These are phyloP conservation scores for Neopelma chrysocephalum DNA, from an alignment of 2,797 vertebrate genomes.

Conservation along the genomic window DNA sequence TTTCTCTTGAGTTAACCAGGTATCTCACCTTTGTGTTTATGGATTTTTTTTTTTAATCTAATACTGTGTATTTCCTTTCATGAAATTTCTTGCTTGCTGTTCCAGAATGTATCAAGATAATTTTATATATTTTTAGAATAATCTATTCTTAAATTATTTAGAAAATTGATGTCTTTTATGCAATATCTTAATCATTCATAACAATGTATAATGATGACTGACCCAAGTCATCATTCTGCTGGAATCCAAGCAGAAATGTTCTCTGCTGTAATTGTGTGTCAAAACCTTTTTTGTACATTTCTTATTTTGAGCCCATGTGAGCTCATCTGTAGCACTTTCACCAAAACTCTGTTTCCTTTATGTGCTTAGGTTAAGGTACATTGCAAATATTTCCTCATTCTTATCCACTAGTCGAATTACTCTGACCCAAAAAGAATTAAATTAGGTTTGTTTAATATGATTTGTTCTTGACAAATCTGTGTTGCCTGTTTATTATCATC, in stretches of 20 bases:
- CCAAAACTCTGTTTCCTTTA: neutral
- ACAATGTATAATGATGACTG: neutral
- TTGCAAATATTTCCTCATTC: slow-evolving; percentile 1
- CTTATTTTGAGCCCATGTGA: neutral
- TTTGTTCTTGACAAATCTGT: slow-evolving; percentile 28
- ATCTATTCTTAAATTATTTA: neutral
- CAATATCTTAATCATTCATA: neutral
- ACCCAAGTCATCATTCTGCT: neutral
- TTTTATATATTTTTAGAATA: neutral
- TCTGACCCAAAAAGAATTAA: neutral
- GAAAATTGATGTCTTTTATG: neutral
- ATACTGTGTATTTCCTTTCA: neutral
- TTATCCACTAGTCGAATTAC: neutral
- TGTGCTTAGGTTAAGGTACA: neutral
- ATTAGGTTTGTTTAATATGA: neutral
- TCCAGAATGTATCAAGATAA: neutral
- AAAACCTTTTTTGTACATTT: neutral
- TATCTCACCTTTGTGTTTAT: neutral
- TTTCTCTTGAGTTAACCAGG: neutral
- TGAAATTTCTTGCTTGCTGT: neutral
- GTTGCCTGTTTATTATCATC: slow-evolving; percentile 25
- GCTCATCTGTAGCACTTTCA: neutral
- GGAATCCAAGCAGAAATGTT: neutral
- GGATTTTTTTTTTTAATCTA: neutral
- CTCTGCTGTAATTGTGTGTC: neutral